Conservation (phyloP, 2,888 invertebrate genomes). For the Synanthedon formicaeformis region DNA sequence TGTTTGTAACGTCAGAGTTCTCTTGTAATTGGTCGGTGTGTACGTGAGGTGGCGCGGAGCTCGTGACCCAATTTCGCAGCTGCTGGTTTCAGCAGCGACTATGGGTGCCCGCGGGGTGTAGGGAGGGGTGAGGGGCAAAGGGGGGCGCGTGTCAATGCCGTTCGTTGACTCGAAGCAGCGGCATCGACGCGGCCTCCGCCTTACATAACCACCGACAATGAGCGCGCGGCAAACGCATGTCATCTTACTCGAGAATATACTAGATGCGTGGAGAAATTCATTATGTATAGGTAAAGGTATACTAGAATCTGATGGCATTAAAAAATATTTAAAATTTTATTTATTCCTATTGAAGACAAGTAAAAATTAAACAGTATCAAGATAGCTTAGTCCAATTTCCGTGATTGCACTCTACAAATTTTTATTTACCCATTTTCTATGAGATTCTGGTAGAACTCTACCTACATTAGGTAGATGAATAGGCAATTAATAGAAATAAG, state of each 20-base stretch:
- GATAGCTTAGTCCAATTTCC: no score
- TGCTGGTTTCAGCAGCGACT: conserved; percentile 66
- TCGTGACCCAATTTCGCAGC: conserved; percentile 69
- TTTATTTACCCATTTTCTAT: no score
- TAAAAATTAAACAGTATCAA: no score
- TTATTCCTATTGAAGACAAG: no score
- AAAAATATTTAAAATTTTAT: no score
- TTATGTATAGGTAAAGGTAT: no score
- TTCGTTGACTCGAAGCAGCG: conserved; percentile 66
- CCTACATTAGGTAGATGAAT: no score
- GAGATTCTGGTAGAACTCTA: no score
- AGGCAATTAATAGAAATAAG: no score
- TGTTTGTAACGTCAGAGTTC: conserved; percentile 29
- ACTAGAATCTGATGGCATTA: no score
- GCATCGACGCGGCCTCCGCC: conserved; percentile 64
- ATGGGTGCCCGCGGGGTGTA: conserved; percentile 7
- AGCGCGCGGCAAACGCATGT: conserved; percentile 52
- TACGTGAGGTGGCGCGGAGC: conserved; percentile 57
- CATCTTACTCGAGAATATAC: conserved; percentile 28
- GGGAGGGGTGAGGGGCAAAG: conserved; percentile 28
- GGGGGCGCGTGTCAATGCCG: conserved; percentile 67
- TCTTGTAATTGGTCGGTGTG: conserved; percentile 35
- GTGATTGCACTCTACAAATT: no score
- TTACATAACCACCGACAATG: conserved; percentile 69
- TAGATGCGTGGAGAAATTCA: background rate